phyloP scores from a whole-genome alignment of 2,797 vertebrate species.

The Eulemur mongoz region DNA sequence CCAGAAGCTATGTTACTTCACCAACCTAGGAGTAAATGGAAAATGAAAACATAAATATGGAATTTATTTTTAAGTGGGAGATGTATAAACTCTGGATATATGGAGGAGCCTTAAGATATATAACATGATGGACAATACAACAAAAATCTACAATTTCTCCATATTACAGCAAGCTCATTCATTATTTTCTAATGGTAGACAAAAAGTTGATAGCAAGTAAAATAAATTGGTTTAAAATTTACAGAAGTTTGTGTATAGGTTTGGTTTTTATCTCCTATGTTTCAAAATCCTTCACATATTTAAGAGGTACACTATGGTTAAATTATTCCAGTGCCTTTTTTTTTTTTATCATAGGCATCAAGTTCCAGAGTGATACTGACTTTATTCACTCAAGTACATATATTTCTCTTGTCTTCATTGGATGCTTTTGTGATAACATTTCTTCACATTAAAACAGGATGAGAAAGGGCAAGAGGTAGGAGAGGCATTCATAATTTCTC shows the following conservation, averaged over 20 bases:
- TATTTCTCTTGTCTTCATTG: not conserved
- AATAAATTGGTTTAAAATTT: conserved; percentile 10
- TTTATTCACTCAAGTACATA: not conserved
- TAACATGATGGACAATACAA: not conserved
- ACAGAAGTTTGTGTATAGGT: not conserved
- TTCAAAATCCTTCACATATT: not conserved
- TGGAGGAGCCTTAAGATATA: not conserved
- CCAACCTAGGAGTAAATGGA: not conserved
- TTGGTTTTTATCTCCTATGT: not conserved
- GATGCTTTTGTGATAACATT: not conserved
- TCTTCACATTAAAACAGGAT: not conserved
- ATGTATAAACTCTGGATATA: not conserved
- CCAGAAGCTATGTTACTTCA: not conserved
- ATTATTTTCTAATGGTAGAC: not conserved
- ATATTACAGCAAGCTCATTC: not conserved
- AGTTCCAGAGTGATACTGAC: not conserved
- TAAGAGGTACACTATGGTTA: not conserved
- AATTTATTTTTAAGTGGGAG: conserved; percentile 7
- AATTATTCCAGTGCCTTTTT: not conserved
- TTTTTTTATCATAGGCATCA: not conserved
- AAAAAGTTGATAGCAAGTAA: not conserved
- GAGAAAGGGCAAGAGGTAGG: not conserved
- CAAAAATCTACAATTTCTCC: not conserved
- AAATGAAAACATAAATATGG: not conserved
- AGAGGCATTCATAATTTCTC: not conserved